A percentile compares a stretch with the other conserved stretches of the same genome.
Conservation (phyloP, 2,113 vertebrate genomes). For the Polyodon spathula region DNA sequence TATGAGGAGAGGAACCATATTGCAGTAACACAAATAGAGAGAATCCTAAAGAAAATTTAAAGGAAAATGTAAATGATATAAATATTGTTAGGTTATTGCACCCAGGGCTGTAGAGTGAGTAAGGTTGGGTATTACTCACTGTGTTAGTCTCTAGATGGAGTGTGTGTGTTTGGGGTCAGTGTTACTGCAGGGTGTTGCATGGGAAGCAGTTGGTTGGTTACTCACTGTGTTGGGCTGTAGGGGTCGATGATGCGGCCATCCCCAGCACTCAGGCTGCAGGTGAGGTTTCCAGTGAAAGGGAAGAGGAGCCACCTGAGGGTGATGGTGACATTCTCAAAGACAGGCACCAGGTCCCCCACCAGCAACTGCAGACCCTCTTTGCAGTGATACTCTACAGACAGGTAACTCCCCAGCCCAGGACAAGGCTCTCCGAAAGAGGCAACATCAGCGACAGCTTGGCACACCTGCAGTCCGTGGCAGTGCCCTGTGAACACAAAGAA, state of each 20-base stretch:
- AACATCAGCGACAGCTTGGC: slow-evolving; percentile 66
- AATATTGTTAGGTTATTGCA: too few species aligned
- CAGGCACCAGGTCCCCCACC: slow-evolving; percentile 49
- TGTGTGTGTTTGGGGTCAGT: too few species aligned
- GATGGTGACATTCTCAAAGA: slow-evolving; percentile 69
- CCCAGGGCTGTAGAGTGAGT: too few species aligned
- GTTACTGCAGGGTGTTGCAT: background rate
- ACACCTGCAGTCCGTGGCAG: slow-evolving; percentile 78
- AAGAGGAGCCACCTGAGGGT: slow-evolving; percentile 79
- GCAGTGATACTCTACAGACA: slow-evolving; percentile 79
- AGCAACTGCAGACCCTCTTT: slow-evolving; percentile 72
- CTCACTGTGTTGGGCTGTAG: slow-evolving; percentile 73
- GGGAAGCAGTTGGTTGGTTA: background rate
- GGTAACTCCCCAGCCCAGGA: slow-evolving; percentile 68
- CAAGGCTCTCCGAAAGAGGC: slow-evolving; percentile 73
- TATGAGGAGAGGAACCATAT: too few species aligned
- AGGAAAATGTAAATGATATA: too few species aligned
- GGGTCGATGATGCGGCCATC: slow-evolving; percentile 77
- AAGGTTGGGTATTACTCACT: slow-evolving; percentile 42
- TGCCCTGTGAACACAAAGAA: slow-evolving; percentile 53
- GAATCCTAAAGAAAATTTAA: too few species aligned
- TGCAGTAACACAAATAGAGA: too few species aligned
- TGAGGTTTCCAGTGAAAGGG: slow-evolving; percentile 80
- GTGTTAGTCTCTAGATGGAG: slow-evolving; percentile 62
- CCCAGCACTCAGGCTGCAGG: slow-evolving; percentile 71